Base-by-base conservation (phyloP, 2,888 invertebrate genomes). In the Plebejus melissa region DNA sequence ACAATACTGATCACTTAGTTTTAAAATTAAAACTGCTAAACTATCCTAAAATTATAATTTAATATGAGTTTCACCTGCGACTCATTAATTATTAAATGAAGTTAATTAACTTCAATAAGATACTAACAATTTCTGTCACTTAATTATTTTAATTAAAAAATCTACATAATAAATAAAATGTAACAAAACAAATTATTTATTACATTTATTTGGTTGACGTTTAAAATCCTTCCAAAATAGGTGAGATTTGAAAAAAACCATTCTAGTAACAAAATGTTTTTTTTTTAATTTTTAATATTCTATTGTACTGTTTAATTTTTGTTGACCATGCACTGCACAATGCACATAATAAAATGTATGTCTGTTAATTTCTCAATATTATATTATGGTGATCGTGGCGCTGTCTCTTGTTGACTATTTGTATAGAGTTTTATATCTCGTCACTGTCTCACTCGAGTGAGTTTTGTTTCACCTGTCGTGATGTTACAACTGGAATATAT, bases 401-500 rank as follows among this genome's bases (percentile, higher is more conserved):
- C 77, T 79, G 77, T 79, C 80, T 80, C 90, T 90, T 92, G 93
- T 93, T 93, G 90, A 91, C 91, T 93, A 91, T 90, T 90, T 92
- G 87, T 93, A 92, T 92, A 90, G 88, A 90, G 80, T 91, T 92
- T 91, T 91, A 88, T 90, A 89, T 89, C 89, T 86, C 87, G 89
- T 90, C 83, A 84, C 89, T 85, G 87, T 85, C 89, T 91, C 92
- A 88, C 89, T 77, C 76, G 83, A 77, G 90, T 89, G 90, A 90
- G 88, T 86, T 88, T 91, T 91, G 86, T 90, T 93, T 93, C 90
- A 90, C 91, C 92, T 92, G 87, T 91, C 91, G 87, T 91, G 89
- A 89, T 90, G 91, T 91, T 91, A 89, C 90, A 90, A 90, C 90
- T 91, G 89, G 87, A 90, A 92, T 93, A 93, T 91, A 93, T 90